These are phyloP conservation scores for Ictalurus furcatus DNA, from an alignment of 2,113 vertebrate genomes.

Conservation along the genomic window DNA sequence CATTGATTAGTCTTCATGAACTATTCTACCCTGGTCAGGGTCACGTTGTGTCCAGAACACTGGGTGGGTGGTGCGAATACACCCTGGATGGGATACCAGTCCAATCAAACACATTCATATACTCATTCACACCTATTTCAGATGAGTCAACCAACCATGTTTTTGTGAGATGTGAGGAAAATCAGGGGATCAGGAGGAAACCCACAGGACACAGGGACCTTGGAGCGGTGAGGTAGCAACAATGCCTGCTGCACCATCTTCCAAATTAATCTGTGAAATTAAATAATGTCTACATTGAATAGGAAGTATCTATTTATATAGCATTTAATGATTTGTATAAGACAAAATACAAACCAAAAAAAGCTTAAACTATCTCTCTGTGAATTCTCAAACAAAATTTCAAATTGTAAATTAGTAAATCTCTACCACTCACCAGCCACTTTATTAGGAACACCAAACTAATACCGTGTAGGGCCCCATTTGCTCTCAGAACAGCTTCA, in stretches of 20 bases:
- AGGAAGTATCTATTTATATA: background rate
- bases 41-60: background rate
- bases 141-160: background rate
- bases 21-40: background rate
- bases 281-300: background rate
- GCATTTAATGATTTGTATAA: background rate
- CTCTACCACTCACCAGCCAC: background rate
- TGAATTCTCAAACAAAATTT: background rate
- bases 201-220: background rate
- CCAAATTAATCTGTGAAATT: background rate
- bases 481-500: background rate
- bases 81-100: background rate
- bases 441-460: background rate
- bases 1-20: background rate
- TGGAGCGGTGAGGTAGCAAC: background rate
- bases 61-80: background rate
- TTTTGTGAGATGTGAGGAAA: background rate
- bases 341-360: background rate
- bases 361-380: background rate
- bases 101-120: background rate
- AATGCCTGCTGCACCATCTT: background rate
- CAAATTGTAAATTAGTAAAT: background rate
- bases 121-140: background rate
- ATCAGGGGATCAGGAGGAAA: background rate
- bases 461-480: background rate